Conservation (phyloP, 2,113 vertebrate genomes). For the Engraulis encrasicolus region DNA sequence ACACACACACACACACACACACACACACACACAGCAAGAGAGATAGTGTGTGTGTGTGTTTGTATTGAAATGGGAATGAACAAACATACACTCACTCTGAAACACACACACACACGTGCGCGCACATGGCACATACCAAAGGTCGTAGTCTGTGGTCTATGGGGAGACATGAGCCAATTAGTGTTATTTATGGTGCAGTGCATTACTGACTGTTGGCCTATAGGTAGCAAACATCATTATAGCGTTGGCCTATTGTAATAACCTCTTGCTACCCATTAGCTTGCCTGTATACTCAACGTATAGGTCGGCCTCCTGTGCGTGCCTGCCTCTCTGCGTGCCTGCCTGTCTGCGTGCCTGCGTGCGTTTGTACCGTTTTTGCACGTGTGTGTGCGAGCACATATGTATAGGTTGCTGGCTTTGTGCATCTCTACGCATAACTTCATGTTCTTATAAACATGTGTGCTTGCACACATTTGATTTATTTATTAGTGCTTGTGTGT, state of each 20-base stretch:
- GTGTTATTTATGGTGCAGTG: not conserved
- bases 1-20: slow-evolving; percentile 8
- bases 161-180: not conserved
- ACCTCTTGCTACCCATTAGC: not conserved
- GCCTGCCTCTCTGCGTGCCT: too few species aligned
- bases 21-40: not conserved
- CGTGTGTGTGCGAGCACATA: too few species aligned
- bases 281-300: not conserved
- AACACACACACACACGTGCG: not conserved
- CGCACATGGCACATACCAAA: not conserved
- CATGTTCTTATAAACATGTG: too few species aligned
- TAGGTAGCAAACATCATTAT: not conserved
- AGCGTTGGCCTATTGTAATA: not conserved
- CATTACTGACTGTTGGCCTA: not conserved
- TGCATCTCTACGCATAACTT: too few species aligned
- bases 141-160: not conserved
- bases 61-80: too few species aligned
- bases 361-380: too few species aligned
- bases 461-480: too few species aligned
- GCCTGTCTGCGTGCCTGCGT: too few species aligned
- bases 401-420: too few species aligned
- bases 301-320: too few species aligned
- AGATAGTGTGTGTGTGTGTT: too few species aligned
- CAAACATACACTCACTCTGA: not conserved
- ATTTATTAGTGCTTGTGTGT: too few species aligned